Base-by-base conservation (phyloP, 2,797 vertebrate species). In the Hipposideros larvatus region DNA sequence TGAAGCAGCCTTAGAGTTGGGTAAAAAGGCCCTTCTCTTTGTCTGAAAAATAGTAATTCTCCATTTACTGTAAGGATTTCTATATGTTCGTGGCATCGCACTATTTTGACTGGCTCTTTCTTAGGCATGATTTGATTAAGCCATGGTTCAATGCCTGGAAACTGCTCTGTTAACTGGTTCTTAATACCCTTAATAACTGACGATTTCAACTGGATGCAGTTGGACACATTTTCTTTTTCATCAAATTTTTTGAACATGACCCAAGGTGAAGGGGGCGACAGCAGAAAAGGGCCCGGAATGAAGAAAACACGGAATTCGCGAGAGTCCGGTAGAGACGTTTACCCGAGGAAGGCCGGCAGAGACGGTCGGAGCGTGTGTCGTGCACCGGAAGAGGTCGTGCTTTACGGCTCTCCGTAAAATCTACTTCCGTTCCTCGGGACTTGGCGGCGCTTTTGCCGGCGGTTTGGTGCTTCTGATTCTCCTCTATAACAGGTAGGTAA, bases 111-210 rank as follows among this genome's bases (percentile, higher is more conserved):
- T 15, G 99, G 99, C 95, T 99, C 99, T 98, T 99, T 99, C 99
- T 99, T 99, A 93, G 99, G 99, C 99, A 99, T 99, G 80, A 99
- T 99, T 96, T 99, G 99, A 98, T 99, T 99, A 91, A 99, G 99
- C 99, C 99, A 99, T 98, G 99, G 98, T 83, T 99, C 99, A 10
- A 99, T 99, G 87, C 99, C 99, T 53, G 99, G 99, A 98, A 99
- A 99, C 95, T 99, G 43, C 43, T 43, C 43, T 43, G 43, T 43
- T 8, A 43, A 43, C 5, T 43, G 43, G 43, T 43, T 43, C 43
- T 43, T 43, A 43, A 43, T 43, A 43, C 43, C 43, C 43, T 43
- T 43, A 43, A 43, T 43, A 43, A 43, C 43, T 8, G 43, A 43
- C 43, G 43, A 6, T 43, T 43, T 43, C 43, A 43, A 43, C 43